These are phyloP conservation scores for Leucozona laternaria DNA, from an alignment of 2,888 invertebrate species.

Conservation along the genomic window DNA sequence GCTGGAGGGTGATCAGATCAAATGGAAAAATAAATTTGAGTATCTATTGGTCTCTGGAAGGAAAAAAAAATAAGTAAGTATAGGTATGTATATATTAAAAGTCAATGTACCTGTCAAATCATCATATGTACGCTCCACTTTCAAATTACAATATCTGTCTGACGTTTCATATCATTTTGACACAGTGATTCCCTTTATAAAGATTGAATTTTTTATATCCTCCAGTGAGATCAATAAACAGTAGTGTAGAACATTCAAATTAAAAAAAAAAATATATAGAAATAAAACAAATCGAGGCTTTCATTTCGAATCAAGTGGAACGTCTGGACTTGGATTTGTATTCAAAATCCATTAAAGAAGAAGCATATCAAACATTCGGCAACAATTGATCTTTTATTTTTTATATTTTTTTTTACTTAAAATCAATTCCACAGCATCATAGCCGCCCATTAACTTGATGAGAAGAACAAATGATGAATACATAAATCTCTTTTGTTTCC, in stretches of 20 bases:
- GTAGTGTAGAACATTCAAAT: neutral
- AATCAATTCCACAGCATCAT: neutral
- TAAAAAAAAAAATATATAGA: neutral
- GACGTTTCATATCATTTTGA: neutral
- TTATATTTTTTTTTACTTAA: neutral
- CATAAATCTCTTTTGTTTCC: conserved; percentile 42
- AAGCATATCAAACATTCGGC: conserved; percentile 42
- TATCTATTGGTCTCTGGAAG: no score
- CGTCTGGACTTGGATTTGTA: conserved; percentile 23
- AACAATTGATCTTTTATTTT: conserved; percentile 58
- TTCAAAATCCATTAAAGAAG: conserved; percentile 66
- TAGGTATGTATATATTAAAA: no score
- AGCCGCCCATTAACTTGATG: conserved; percentile 13
- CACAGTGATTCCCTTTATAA: neutral
- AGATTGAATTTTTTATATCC: neutral
- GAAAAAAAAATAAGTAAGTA: no score
- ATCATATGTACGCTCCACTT: neutral
- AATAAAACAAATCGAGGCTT: conserved; percentile 9
- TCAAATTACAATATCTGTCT: neutral
- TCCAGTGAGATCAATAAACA: neutral
- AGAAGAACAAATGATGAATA: conserved; percentile 16
- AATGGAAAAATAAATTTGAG: no score
- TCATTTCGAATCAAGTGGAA: conserved; percentile 11
- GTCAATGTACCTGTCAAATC: no score
- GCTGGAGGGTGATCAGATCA: no score